A percentile compares a stretch with the other conserved stretches of the same genome.
These are phyloP conservation scores for Eudorcas thomsonii DNA, from an alignment of 2,113 vertebrate genomes.

Conservation along the genomic window DNA sequence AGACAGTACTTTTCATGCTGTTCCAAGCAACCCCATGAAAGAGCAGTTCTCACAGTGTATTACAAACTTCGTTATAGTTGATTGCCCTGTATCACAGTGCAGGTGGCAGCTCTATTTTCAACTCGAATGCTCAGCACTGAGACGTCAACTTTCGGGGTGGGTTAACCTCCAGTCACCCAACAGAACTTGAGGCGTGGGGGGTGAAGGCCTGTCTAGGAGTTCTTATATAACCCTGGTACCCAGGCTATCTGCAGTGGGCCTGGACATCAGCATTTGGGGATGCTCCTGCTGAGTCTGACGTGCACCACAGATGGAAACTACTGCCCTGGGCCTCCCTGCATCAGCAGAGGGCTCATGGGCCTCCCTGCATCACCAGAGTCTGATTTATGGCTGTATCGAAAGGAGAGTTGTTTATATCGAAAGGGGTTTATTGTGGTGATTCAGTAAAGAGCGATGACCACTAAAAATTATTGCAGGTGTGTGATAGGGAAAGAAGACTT, in stretches of 20 bases:
- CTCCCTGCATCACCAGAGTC: background rate
- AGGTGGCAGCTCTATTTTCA: background rate
- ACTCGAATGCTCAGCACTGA: background rate
- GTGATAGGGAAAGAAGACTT: constrained; percentile 31
- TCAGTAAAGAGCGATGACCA: constrained; percentile 48
- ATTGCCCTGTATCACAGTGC: background rate
- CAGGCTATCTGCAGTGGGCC: background rate
- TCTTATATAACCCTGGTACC: background rate
- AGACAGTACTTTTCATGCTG: background rate
- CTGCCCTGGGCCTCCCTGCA: no score
- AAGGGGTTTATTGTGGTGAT: constrained; percentile 63
- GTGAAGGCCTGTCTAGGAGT: background rate
- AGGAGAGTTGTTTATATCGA: constrained; percentile 44
- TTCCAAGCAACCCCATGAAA: background rate
- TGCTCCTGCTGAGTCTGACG: background rate
- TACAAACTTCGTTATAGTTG: background rate
- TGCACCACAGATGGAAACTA: background rate
- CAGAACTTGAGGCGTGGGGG: background rate
- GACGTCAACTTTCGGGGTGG: background rate
- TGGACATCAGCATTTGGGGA: background rate
- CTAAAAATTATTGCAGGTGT: constrained; percentile 28
- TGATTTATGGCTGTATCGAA: constrained; percentile 50
- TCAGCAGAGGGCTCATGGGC: background rate
- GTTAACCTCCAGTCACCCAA: background rate
- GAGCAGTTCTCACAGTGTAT: background rate